Evolutionary conservation across 2,797 vertebrate genomes (phyloP), one percentile per base, ranked within the genome.

Genomic region (Parauchenoglanis punctatus): DNA sequence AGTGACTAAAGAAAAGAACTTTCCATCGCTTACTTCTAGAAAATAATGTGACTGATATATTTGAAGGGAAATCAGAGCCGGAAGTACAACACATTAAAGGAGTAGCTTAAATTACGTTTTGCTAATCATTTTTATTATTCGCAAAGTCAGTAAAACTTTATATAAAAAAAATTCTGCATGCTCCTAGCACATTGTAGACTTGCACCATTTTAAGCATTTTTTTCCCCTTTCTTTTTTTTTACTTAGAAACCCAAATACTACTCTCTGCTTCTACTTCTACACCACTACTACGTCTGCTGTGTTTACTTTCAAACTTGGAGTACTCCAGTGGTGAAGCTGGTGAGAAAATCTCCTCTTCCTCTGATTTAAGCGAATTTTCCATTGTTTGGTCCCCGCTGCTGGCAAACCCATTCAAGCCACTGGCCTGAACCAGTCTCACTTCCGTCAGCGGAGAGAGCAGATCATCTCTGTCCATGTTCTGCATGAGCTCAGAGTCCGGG

Each of bases 271-370:
- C 6, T 17, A 76, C 1, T 3, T 77, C 8, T 35, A 35, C 44
- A 49, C 44, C 11, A 54, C 20, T 61, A 25, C 52, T 40, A 40
- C 17, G 25, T 25, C 28, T 81, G 17, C 11, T 52, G 17, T 31
- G 90, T 96, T 92, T 90, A 98, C 98, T 96, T 94, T 98, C 96
- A 91, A 98, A 97, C 86, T 96, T 96, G 1, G 95, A 94, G 31
- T 96, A 85, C 78, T 96, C 95, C 88, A 94, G 80, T 3, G 91
- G 59, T 2, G 92, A 89, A 77, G 93, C 82, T 52, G 94, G 89
- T 54, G 94, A 94, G 20, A 90, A 61, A 46, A 88, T 49, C 28
- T 93, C 93, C 44, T 89, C 87, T n/a, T 93, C 93, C 49, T 89
- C 87, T n/a, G 91, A 10, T 84, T 78, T 20, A 5, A 87, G 46